Base-by-base conservation (phyloP, 2,113 vertebrate genomes). In the Vulpes vulpes region DNA sequence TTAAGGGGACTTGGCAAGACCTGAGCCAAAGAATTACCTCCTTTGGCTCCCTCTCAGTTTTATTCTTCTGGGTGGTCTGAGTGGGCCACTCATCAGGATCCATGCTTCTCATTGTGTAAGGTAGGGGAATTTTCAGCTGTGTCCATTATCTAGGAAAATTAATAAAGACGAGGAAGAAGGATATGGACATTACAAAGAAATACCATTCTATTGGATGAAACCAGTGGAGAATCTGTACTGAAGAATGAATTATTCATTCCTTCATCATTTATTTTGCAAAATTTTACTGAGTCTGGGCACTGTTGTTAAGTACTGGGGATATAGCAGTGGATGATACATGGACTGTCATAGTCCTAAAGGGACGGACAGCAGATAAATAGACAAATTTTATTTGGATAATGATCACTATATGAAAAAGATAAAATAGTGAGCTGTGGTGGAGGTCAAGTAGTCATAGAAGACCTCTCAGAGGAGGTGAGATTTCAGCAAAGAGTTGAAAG, bases 21-120 rank as follows among this genome's bases (percentile, higher is more conserved):
- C 38, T 20, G 8, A 86, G 38, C 23, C 76, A 59, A 57, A 92
- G 64, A 94, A 84, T 92, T 7, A 53, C n/a, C 85, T 96, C 57
- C 67, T 87, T 53, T 93, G 71, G 32, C 81, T 90, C 57, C 14
- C 11, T 97, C 38, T 51, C 25, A 81, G 11, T 92, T 94, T 97
- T 81, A 67, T 62, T 97, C 22, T 92, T 89, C 71, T 85, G 49
- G 38, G 81, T 94, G 60, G n/a, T 93, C 84, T 93, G n/a, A 94
- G 38, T 84, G 23, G 57, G 55, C 35, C 35, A 53, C 35, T 95
- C 30, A n/a, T 95, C 11, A 84, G 35, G 59, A 84, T 60, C 49
- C 23, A 19, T 78, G 53, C 67, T 83, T 71, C 62, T 94, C 64
- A 81, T 22, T 67, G 51, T 79, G 30, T 74, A 55, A n/a, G 12